phyloP scores from a whole-genome alignment of 2,888 invertebrate species.

The Diaperis boleti region DNA sequence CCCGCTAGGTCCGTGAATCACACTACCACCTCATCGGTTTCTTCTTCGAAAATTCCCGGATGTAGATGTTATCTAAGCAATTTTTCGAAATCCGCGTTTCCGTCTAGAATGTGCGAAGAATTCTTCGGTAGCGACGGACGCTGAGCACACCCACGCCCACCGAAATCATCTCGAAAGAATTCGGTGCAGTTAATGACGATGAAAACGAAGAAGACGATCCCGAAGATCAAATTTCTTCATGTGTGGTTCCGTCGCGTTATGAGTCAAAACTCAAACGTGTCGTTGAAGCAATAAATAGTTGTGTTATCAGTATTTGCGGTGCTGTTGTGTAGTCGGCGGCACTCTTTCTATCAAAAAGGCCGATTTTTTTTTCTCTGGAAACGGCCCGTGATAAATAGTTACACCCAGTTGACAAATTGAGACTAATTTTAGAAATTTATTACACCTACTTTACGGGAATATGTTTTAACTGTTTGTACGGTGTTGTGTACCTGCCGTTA shows the following conservation, averaged over 20 bases:
- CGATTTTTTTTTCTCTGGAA: slow-evolving; percentile 41
- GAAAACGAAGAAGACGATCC: neutral
- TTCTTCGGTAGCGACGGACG: slow-evolving; percentile 8
- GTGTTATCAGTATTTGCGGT: slow-evolving; percentile 50
- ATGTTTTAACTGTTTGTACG: slow-evolving; percentile 25
- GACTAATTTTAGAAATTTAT: slow-evolving; percentile 43
- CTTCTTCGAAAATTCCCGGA: neutral
- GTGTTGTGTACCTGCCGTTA: slow-evolving; percentile 30
- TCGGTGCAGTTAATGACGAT: slow-evolving; percentile 4
- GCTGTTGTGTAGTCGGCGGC: slow-evolving; percentile 44
- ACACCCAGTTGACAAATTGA: slow-evolving; percentile 46
- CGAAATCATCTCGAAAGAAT: slow-evolving; percentile 1
- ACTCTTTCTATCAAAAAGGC: slow-evolving; percentile 41
- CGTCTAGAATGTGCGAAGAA: slow-evolving; percentile 1
- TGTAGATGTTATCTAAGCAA: too few species aligned
- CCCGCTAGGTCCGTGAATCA: neutral
- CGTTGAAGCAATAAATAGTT: slow-evolving; percentile 46
- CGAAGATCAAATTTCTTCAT: slow-evolving; percentile 21
- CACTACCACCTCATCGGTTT: neutral
- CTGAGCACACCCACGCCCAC: neutral
- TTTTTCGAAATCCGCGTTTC: slow-evolving; percentile 4
- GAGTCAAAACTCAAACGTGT: slow-evolving; percentile 24
- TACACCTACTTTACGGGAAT: slow-evolving; percentile 30
- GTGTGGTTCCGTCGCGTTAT: slow-evolving; percentile 19
- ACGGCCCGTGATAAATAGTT: slow-evolving; percentile 42